These are phyloP conservation scores for Epinephelus lanceolatus DNA, from an alignment of 2,113 vertebrate genomes.

Conservation along the genomic window DNA sequence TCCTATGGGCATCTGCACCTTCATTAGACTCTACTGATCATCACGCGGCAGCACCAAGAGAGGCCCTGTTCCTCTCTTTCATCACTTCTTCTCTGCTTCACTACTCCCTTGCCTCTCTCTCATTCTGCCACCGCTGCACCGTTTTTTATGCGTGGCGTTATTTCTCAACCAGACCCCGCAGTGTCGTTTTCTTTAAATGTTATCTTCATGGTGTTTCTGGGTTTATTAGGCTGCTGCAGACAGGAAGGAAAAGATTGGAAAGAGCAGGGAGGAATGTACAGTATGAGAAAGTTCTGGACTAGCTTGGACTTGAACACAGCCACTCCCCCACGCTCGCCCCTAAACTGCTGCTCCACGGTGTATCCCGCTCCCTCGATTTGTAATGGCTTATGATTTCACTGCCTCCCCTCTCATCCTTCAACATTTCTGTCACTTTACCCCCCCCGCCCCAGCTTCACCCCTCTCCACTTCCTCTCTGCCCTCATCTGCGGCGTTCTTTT, in stretches of 20 bases:
- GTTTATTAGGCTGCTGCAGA: slow-evolving; percentile 40
- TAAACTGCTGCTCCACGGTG: slow-evolving; percentile 16
- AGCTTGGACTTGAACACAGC: slow-evolving; percentile 40
- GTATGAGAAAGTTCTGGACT: slow-evolving; percentile 48
- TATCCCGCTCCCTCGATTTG: slow-evolving; percentile 63
- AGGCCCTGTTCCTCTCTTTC: slow-evolving; percentile 77
- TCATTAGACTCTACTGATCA: slow-evolving; percentile 84
- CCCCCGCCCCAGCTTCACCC: slow-evolving; percentile 18
- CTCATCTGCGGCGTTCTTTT: slow-evolving; percentile 63
- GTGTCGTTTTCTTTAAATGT: slow-evolving; percentile 50
- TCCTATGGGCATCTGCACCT: slow-evolving; percentile 81
- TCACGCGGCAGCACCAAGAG: slow-evolving; percentile 74
- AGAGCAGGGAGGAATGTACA: neutral
- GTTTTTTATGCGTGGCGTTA: slow-evolving; percentile 33
- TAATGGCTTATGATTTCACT: slow-evolving; percentile 68
- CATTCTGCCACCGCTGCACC: slow-evolving; percentile 39
- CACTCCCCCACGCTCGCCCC: neutral
- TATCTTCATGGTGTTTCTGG: slow-evolving; percentile 52
- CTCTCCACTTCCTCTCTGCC: slow-evolving; percentile 64
- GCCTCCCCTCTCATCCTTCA: slow-evolving; percentile 66
- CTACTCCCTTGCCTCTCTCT: slow-evolving; percentile 43
- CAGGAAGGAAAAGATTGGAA: neutral
- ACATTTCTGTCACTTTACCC: slow-evolving; percentile 70
- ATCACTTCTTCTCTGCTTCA: slow-evolving; percentile 72
- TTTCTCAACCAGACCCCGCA: slow-evolving; percentile 55